Evolutionary conservation across 2,888 invertebrate species (phyloP), one percentile per base, ranked within the genome.

Genomic region (Drosophila tanythrix): DNA sequence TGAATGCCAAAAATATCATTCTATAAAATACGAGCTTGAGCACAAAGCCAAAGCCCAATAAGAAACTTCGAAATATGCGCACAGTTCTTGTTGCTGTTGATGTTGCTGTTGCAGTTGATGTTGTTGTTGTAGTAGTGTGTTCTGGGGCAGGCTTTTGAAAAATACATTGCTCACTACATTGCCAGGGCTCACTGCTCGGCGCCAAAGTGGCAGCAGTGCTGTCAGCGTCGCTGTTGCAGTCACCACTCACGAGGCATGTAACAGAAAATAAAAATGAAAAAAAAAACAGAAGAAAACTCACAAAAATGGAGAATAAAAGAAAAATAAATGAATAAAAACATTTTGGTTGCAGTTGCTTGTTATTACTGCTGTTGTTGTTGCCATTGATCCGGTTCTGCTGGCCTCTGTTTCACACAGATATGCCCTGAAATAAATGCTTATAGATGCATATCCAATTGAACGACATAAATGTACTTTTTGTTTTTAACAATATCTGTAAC

Each of bases 21-120:
- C 80, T 74, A 88, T 82, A 88, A 90, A 88, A 86, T 88, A 90
- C 89, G 87, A 86, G 82, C 64, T 88, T 83, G 88, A 83, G 83
- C 88, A 73, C 77, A 74, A 78, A 78, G 90, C 79, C 79, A 90
- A 90, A 87, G 83, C 71, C 81, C 80, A 88, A 87, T 86, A 90
- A 90, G 87, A 88, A 87, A 88, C 87, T 86, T 88, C 80, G 38
- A 79, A 80, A 68, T 80, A 76, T 71, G 57, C 53, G 71, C 66
- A 70, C 46, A 48, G 57, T 31, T 53, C 13, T 27, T 36, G 60
- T 31, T 63, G 38, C 11, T 35, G 50, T 36, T 57, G 50, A 15
- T 46, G 38, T 21, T 59, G 29, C 5, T 59, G 56, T 21, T 53
- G 35, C 13, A 64, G 53, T 10, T 65, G 38, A 40, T 52, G 66